A percentile compares a stretch with the other conserved stretches of the same genome.
Conservation (phyloP, 1,140 invertebrate genomes). For the Aphidius ervi region DNA sequence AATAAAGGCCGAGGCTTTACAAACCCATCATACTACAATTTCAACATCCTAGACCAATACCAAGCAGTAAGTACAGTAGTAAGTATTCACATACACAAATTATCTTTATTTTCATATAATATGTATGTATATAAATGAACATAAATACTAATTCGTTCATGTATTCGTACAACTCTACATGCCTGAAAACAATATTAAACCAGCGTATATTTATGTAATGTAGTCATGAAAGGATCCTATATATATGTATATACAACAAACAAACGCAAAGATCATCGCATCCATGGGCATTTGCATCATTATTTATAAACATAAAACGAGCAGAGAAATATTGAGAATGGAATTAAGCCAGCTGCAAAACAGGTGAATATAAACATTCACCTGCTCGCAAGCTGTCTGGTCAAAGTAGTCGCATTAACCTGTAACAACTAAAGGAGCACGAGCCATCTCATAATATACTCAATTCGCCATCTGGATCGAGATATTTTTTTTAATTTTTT, state of each 20-base stretch:
- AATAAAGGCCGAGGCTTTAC: conserved; percentile 6
- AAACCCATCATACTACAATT: conserved; percentile 6
- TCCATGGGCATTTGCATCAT: not conserved
- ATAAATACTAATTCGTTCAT: conserved; percentile 1
- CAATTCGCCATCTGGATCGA: conserved; percentile 37
- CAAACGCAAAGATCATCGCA: not conserved
- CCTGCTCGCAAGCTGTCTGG: conserved; percentile 46
- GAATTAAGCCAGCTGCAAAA: conserved; percentile 39
- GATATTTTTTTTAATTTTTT: conserved; percentile 13
- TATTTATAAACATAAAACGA: not conserved
- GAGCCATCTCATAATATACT: conserved; percentile 28
- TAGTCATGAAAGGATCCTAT: too few relatives aligned
- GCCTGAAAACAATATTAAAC: not conserved
- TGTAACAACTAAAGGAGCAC: not conserved
- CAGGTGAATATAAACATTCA: conserved; percentile 42
- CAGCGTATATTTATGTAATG: not conserved
- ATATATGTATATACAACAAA: too few relatives aligned
- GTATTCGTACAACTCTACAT: not conserved
- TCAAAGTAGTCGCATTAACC: conserved; percentile 4
- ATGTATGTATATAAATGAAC: not conserved
- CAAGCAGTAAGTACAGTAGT: not conserved
- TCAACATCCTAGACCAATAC: not conserved
- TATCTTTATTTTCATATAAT: not conserved
- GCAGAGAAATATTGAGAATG: conserved; percentile 5
- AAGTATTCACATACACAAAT: not conserved